A percentile compares a stretch with the other conserved stretches of the same genome.
phyloP scores from a whole-genome alignment of 2,797 vertebrate species.

The Pantherophis vulpinus region DNA sequence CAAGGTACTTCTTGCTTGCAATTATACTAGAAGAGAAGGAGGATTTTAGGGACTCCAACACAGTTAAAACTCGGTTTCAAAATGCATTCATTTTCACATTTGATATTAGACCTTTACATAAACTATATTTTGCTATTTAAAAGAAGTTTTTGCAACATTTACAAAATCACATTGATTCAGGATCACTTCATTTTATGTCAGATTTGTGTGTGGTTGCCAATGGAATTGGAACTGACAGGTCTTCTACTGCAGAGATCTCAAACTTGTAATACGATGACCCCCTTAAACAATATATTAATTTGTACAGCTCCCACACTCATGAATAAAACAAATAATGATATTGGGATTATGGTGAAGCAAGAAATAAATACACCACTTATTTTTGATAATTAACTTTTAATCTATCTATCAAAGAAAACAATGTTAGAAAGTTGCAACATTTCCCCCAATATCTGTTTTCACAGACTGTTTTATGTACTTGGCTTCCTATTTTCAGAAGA shows the following conservation, averaged over 20 bases:
- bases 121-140: not conserved
- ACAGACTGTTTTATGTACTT: not conserved
- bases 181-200: not conserved
- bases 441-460: not conserved
- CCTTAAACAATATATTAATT: not conserved
- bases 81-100: not conserved
- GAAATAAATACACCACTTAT: not conserved
- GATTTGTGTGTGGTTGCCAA: not conserved
- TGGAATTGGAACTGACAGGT: not conserved
- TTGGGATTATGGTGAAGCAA: not conserved
- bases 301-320: not conserved
- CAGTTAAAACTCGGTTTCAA: not conserved
- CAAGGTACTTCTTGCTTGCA: not conserved
- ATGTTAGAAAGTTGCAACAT: not conserved
- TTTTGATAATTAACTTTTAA: not conserved
- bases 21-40: not conserved
- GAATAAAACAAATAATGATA: not conserved
- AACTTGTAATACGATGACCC: not conserved
- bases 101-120: not conserved
- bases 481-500: not conserved
- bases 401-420: not conserved
- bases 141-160: not conserved
- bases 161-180: not conserved
- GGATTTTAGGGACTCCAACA: not conserved
- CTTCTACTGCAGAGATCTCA: not conserved